Base-by-base conservation (phyloP, 2,797 vertebrate species). In the Chaetodon trifasciatus region DNA sequence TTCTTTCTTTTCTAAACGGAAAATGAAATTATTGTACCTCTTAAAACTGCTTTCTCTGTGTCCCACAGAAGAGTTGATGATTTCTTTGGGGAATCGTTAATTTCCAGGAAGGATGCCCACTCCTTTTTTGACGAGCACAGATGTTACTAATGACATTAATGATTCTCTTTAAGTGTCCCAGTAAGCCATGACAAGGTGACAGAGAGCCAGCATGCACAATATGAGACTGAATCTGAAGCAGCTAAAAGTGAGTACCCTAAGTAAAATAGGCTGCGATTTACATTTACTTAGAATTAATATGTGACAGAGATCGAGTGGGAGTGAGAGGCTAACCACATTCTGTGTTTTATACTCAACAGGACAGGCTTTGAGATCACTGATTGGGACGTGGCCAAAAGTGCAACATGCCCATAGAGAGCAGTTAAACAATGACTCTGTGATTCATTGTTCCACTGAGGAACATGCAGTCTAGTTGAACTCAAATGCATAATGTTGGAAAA, bases 381-480 rank as follows among this genome's bases (percentile, higher is more conserved):
- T 0, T 58, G 58, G 50, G 24, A 64, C 6, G 15, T 1, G 5
- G 19, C 44, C 78, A 57, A 2, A 3, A 7, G 50, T 28, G 15
- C 35, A 69, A 28, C 6, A 35, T 58, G 1, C 6, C 61, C 1
- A 17, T 19, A 49, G 68, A 67, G 53, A 67, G 53, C 37, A 23
- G 17, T 65, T 2, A 63, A 49, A 74, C 40, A 40, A 19, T 4
- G 61, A 60, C 1, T 60, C 7, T 70, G 58, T 46, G 76, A 63
- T 70, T 70, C 58, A 75, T 40, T 10, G 70, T 55, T 47, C 10
- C 63, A 1, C 63, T 4, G 40, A 49, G 70, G 37, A 53, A 47
- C 64, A 53, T 1, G 19, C 4, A 7, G 44, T 13, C 53, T 3
- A 2, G n/a, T 10, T 44, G 24, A 64, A 24, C 50, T 17, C 35